Percentiles rank a stretch among this genome's conserved stretches.
Evolutionary conservation across 2,888 invertebrate species (phyloP).

Genomic region (Lasius fuliginosus): DNA sequence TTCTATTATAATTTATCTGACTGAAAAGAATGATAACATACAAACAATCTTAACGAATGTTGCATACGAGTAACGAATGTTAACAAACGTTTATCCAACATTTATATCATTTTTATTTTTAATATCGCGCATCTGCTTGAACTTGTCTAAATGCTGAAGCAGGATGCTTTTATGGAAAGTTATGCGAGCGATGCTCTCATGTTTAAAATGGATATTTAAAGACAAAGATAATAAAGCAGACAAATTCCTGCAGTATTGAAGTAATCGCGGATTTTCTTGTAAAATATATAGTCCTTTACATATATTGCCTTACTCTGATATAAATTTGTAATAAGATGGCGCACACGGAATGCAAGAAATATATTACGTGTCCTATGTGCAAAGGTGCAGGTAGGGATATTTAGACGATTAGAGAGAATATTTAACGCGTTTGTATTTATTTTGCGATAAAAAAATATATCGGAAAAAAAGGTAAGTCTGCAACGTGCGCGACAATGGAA

Average conservation of each 20-base stretch:
- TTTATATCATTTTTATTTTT: not conserved
- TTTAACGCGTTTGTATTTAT: not conserved
- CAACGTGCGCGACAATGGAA: conserved; percentile 6
- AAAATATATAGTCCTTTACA: not conserved
- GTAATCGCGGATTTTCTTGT: conserved; percentile 22
- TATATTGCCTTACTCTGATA: not conserved
- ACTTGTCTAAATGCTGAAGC: conserved; percentile 26
- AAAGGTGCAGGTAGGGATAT: conserved; percentile 60
- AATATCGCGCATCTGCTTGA: conserved; percentile 31
- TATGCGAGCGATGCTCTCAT: conserved; percentile 34
- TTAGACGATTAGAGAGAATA: not conserved
- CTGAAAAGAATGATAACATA: conserved; percentile 1
- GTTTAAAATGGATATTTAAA: conserved; percentile 47
- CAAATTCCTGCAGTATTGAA: conserved; percentile 32
- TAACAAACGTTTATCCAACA: not conserved
- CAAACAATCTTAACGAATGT: not conserved
- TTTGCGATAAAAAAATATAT: conserved; percentile 38
- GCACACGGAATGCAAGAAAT: conserved; percentile 44
- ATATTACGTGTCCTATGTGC: conserved; percentile 63
- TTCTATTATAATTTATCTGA: not conserved
- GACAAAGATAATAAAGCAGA: conserved; percentile 33
- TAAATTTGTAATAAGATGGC: conserved; percentile 42
- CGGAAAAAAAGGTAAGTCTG: conserved; percentile 47
- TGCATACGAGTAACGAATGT: not conserved
- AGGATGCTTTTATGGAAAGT: conserved; percentile 5